Evolutionary conservation across 2,888 invertebrate species (phyloP).

Genomic region (Eupithecia subfuscata): DNA sequence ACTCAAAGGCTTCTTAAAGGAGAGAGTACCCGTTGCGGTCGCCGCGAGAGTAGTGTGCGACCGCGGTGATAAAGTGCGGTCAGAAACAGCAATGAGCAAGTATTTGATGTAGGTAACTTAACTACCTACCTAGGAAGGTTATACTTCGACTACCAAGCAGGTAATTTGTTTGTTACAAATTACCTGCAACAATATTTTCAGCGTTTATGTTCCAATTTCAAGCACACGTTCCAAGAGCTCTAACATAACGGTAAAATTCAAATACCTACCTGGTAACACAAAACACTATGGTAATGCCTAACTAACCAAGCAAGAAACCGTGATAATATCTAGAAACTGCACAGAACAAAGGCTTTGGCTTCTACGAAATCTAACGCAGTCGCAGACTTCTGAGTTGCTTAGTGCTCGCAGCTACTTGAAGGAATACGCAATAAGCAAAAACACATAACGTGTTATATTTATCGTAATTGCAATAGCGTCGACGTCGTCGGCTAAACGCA

Average conservation of each 20-base stretch:
- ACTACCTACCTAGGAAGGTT: neutral
- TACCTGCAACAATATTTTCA: neutral
- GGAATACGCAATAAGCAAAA: conserved; percentile 58
- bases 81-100: conserved; percentile 28
- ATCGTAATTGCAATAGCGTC: conserved; percentile 55
- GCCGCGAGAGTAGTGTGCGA: conserved; percentile 45
- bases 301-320: conserved; percentile 24
- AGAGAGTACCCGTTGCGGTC: conserved; percentile 57
- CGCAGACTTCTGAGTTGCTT: conserved; percentile 42
- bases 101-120: conserved; percentile 20
- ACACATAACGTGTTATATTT: conserved; percentile 57
- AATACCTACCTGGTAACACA: neutral
- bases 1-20: conserved; percentile 29
- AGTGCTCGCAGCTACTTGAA: conserved; percentile 30
- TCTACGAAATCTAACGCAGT: conserved; percentile 44
- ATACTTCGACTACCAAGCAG: conserved; percentile 18
- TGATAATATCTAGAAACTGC: conserved; percentile 37
- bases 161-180: conserved; percentile 8
- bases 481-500: conserved; percentile 55
- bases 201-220: conserved; percentile 6
- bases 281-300: conserved; percentile 17
- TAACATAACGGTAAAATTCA: conserved; percentile 13
- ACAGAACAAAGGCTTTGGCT: conserved; percentile 39
- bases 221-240: neutral
- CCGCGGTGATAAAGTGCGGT: conserved; percentile 61